Percentiles rank a stretch among this genome's conserved stretches.
Conservation (phyloP, 2,888 invertebrate genomes). For the Geotrupes spiniger region DNA sequence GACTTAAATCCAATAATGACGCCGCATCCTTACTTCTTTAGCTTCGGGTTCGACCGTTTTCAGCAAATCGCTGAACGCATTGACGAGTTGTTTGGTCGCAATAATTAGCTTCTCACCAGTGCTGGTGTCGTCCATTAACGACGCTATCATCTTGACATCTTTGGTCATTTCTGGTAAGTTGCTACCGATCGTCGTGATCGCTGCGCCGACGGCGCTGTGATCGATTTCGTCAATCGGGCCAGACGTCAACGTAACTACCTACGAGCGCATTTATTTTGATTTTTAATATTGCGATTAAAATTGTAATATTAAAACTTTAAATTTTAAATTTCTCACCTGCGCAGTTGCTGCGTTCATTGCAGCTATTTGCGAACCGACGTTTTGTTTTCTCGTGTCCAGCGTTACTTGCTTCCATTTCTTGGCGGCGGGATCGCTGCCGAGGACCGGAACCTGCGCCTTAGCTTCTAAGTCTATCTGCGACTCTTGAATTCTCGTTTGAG, state of each 20-base stretch:
- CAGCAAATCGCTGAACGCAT: constrained; percentile 91
- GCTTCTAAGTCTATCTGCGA: constrained; percentile 69
- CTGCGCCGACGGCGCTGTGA: constrained; percentile 93
- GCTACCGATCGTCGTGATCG: constrained; percentile 94
- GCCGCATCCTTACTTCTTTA: constrained; percentile 59
- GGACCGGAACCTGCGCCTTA: constrained; percentile 63
- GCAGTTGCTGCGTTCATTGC: constrained; percentile 99
- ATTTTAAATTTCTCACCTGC: constrained; percentile 82
- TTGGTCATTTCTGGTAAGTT: constrained; percentile 95
- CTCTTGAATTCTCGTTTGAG: constrained; percentile 82
- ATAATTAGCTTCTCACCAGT: constrained; percentile 84
- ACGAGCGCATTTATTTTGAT: constrained; percentile 10
- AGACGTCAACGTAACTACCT: constrained; percentile 49
- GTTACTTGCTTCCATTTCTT: constrained; percentile 93
- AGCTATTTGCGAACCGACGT: constrained; percentile 93
- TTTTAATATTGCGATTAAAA: too few species aligned
- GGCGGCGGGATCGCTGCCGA: constrained; percentile 82
- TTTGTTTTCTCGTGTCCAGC: constrained; percentile 92
- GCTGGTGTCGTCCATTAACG: constrained; percentile 83
- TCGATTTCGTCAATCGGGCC: constrained; percentile 85
- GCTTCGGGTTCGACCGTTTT: constrained; percentile 94
- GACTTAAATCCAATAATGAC: constrained; percentile 16
- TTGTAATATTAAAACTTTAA: neutral
- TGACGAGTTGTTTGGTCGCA: constrained; percentile 88
- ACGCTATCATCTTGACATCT: constrained; percentile 92